Conservation (phyloP, 1,140 invertebrate genomes). For the Caerostris extrusa region DNA sequence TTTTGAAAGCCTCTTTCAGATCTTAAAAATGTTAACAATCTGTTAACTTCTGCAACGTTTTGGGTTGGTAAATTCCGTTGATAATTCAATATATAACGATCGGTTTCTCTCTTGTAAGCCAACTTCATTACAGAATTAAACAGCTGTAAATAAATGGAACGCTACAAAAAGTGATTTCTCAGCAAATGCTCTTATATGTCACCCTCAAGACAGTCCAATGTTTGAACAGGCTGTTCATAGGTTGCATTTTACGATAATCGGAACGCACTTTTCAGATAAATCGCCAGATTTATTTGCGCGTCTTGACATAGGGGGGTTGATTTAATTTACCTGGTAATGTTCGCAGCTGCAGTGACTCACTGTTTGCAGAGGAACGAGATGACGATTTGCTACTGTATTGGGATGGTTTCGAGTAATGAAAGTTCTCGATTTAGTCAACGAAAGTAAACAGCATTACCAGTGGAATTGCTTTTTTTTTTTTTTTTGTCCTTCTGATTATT, state of each 20-base stretch:
- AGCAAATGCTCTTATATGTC: conserved; percentile 42
- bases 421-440: conserved; percentile 30
- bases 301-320: conserved; percentile 24
- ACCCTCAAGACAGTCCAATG: conserved; percentile 41
- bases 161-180: background rate
- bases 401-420: conserved; percentile 29
- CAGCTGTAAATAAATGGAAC: conserved; percentile 11
- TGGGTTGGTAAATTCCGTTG: no score
- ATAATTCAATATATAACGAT: no score
- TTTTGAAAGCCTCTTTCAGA: no score
- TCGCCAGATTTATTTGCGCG: conserved; percentile 53
- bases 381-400: conserved; percentile 19
- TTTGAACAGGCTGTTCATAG: conserved; percentile 40
- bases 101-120: background rate
- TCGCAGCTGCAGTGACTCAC: conserved; percentile 65
- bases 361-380: conserved; percentile 18
- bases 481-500: background rate
- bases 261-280: conserved; percentile 58
- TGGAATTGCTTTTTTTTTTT: conserved; percentile 14
- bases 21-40: no score
- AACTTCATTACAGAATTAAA: conserved; percentile 42
- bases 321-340: conserved; percentile 54
- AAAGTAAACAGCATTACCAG: background rate
- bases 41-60: no score
- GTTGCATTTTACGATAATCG: background rate